Percentiles rank a stretch among this genome's conserved stretches.
phyloP scores from a whole-genome alignment of 2,888 invertebrate genomes.

The Drosophila testacea region DNA sequence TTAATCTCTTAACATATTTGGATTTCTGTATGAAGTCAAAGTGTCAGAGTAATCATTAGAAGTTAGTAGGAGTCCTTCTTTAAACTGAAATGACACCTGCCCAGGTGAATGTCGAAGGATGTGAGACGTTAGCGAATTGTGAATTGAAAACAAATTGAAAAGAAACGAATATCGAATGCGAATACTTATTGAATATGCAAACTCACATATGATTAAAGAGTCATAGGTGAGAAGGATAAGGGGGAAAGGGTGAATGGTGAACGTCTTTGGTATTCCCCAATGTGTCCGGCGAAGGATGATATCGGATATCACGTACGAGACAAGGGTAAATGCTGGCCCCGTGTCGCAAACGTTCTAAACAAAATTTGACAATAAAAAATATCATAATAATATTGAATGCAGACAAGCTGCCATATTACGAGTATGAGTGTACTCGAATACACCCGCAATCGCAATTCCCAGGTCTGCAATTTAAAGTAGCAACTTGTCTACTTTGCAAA shows the following conservation, averaged over 20 bases:
- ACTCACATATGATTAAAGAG: slow-evolving; percentile 61
- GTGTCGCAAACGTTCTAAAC: slow-evolving; percentile 54
- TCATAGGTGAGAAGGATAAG: slow-evolving; percentile 30
- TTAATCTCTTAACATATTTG: not conserved
- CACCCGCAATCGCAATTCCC: slow-evolving; percentile 63
- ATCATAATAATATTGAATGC: slow-evolving; percentile 56
- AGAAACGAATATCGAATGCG: slow-evolving; percentile 14
- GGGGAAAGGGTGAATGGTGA: not conserved
- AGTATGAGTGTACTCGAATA: slow-evolving; percentile 19
- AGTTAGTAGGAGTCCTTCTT: slow-evolving; percentile 4
- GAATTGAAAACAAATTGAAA: slow-evolving; percentile 34
- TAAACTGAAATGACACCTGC: slow-evolving; percentile 38
- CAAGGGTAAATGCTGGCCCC: slow-evolving; percentile 64
- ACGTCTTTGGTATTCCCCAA: slow-evolving; percentile 58
- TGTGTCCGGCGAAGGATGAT: slow-evolving; percentile 67
- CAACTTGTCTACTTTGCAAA: slow-evolving; percentile 77
- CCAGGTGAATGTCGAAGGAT: slow-evolving; percentile 13
- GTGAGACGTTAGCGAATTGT: slow-evolving; percentile 31
- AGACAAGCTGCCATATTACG: slow-evolving; percentile 13
- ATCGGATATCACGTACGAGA: slow-evolving; percentile 78
- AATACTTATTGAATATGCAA: slow-evolving; percentile 56
- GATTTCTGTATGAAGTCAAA: slow-evolving; percentile 2
- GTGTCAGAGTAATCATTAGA: slow-evolving; percentile 33
- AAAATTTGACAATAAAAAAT: slow-evolving; percentile 75
- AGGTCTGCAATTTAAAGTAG: slow-evolving; percentile 70